Evolutionary conservation across 2,888 invertebrate genomes (phyloP).

Genomic region (Neoscelio sp.): DNA sequence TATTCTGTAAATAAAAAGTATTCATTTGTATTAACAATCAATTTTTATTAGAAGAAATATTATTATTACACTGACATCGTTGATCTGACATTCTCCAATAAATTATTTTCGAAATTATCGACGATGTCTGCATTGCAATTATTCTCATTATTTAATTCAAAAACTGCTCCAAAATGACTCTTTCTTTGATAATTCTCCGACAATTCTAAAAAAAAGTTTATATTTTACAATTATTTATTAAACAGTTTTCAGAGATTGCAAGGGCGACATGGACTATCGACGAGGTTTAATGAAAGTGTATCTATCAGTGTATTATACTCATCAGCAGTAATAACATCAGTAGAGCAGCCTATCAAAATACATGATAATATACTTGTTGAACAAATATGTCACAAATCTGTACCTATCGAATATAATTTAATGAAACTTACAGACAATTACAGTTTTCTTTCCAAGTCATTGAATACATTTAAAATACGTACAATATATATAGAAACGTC

Average conservation of each 20-base stretch:
- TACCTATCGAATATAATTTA: too few relatives aligned
- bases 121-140: slow-evolving; percentile 3
- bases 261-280: background rate
- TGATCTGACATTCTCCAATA: slow-evolving; percentile 1
- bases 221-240: background rate
- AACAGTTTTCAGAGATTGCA: background rate
- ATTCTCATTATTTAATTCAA: background rate
- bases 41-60: background rate
- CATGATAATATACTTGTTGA: background rate
- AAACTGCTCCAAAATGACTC: slow-evolving; percentile 1
- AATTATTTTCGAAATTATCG: background rate
- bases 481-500: slow-evolving; percentile 26
- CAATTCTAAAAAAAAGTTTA: slow-evolving; percentile 8
- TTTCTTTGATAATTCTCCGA: slow-evolving; percentile 31
- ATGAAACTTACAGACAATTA: slow-evolving; percentile 39
- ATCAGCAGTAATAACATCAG: background rate
- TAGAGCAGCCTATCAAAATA: slow-evolving; percentile 13
- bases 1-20: slow-evolving; percentile 9
- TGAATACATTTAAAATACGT: slow-evolving; percentile 33
- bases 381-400: too few relatives aligned
- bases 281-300: background rate
- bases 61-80: background rate
- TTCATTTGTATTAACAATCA: background rate
- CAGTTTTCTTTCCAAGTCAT: slow-evolving; percentile 33
- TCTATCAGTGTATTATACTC: slow-evolving; percentile 4